Conservation (phyloP, 2,797 vertebrate species). For the Takifugu rubripes region DNA sequence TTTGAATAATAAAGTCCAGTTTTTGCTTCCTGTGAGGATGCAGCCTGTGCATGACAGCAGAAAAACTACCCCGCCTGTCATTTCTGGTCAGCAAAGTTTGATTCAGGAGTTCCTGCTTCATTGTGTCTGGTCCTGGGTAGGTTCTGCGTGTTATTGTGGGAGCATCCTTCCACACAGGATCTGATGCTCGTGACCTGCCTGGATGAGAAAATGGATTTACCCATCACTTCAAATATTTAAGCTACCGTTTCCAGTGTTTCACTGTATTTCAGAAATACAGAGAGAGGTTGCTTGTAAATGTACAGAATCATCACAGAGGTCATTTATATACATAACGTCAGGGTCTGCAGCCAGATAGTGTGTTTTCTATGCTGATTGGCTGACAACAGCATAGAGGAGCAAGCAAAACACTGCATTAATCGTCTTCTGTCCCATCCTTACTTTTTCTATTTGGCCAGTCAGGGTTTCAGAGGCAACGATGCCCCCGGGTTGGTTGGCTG, state of each 20-base stretch:
- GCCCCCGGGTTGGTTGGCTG: not conserved
- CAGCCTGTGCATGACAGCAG: slow-evolving; percentile 14
- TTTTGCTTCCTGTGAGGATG: slow-evolving; percentile 51
- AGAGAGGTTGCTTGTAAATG: slow-evolving; percentile 5
- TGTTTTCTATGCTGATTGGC: not conserved
- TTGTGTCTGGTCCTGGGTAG: slow-evolving; percentile 48
- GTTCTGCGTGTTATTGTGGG: slow-evolving; percentile 31
- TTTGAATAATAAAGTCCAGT: not conserved
- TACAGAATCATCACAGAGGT: slow-evolving; percentile 4
- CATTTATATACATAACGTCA: not conserved
- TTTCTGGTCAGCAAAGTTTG: slow-evolving; percentile 51
- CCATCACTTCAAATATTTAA: slow-evolving; percentile 8
- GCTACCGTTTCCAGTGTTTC: slow-evolving; percentile 3
- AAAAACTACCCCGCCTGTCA: slow-evolving; percentile 38
- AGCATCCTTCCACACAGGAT: slow-evolving; percentile 56
- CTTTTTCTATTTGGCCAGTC: slow-evolving; percentile 18
- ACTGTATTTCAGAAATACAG: slow-evolving; percentile 1
- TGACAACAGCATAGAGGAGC: slow-evolving; percentile 44
- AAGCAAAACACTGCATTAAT: slow-evolving; percentile 44
- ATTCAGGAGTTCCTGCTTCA: slow-evolving; percentile 59
- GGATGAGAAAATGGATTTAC: slow-evolving; percentile 23
- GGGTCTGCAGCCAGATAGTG: not conserved
- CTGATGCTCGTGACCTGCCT: slow-evolving; percentile 50
- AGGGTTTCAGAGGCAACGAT: slow-evolving; percentile 26
- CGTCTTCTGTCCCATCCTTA: slow-evolving; percentile 28